Conservation (phyloP, 2,797 vertebrate species). For the Sciurus carolinensis region DNA sequence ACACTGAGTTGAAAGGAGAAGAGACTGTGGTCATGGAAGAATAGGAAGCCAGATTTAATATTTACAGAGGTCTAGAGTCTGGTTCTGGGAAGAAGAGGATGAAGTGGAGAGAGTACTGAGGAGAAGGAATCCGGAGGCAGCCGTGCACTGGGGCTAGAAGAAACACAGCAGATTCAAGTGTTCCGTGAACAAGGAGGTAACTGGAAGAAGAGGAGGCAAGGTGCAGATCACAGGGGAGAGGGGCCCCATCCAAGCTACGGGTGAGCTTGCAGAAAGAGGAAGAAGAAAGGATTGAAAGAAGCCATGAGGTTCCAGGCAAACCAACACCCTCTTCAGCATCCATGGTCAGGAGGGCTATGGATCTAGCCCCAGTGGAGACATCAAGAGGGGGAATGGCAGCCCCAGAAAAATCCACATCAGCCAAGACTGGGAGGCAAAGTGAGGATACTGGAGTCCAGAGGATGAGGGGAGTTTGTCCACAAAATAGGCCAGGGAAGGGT, state of each 20-base stretch:
- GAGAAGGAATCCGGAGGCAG: no score
- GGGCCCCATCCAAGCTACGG: neutral
- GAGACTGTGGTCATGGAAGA: neutral
- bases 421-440: neutral
- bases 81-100: neutral
- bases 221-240: neutral
- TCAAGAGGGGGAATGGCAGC: accelerated
- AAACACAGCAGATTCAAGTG: accelerated
- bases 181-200: accelerated
- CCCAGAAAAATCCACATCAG: neutral
- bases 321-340: neutral
- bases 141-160: neutral
- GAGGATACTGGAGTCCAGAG: neutral
- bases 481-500: neutral
- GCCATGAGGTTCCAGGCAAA: neutral
- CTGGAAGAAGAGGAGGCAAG: neutral
- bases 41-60: neutral
- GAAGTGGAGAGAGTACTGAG: neutral
- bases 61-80: neutral
- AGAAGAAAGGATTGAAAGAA: neutral
- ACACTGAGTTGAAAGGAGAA: neutral
- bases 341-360: neutral
- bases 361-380: neutral
- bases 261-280: neutral
- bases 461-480: neutral